Base-by-base conservation (phyloP, 2,113 vertebrate genomes). In the Collichthys lucidus region DNA sequence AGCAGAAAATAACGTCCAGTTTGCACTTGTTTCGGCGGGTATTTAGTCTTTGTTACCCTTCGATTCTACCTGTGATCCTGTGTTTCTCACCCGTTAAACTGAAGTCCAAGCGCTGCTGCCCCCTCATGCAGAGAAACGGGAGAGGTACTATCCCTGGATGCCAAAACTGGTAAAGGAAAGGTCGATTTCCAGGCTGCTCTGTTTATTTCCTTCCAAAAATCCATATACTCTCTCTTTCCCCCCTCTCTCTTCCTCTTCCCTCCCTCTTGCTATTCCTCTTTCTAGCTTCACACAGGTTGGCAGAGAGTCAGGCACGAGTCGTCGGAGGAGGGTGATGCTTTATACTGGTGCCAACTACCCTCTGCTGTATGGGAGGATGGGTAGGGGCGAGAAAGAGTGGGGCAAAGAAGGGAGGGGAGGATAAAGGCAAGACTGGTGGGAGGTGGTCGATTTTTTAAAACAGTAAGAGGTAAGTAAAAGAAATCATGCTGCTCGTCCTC, bases 341-440 rank as follows among this genome's bases (percentile, higher is more conserved):
- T 95, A 94, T 91, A 91, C 81, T 79, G 85, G 81, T 93, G 93
- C 93, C 93, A 92, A 90, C 90, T 91, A 90, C 91, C 90, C 90
- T 91, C 91, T 91, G 87, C 91, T 91, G 89, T 78, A 92, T 88
- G 90, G 92, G 89, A 91, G 84, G 83, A 81, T 81, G 86, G 89
- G 85, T 79, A 80, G 81, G 88, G 87, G 77, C 4, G 80, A 90
- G 53, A 76, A 77, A 74, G 84, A 87, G 70, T 40, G 24, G 77
- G 73, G 79, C 69, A 86, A 80, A 82, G 59, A 63, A 24, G 68
- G 47, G 76, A 31, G 70, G 80, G 82, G 69, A 74, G 73, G 52
- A 44, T 49, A 68, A 50, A 68, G 85, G 80, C 62, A 82, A 87
- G 64, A 73, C 74, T 87, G 80, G 31, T 52, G 82, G 83, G 68